phyloP scores from a whole-genome alignment of 2,113 vertebrate species.

The Pithys albifrons region DNA sequence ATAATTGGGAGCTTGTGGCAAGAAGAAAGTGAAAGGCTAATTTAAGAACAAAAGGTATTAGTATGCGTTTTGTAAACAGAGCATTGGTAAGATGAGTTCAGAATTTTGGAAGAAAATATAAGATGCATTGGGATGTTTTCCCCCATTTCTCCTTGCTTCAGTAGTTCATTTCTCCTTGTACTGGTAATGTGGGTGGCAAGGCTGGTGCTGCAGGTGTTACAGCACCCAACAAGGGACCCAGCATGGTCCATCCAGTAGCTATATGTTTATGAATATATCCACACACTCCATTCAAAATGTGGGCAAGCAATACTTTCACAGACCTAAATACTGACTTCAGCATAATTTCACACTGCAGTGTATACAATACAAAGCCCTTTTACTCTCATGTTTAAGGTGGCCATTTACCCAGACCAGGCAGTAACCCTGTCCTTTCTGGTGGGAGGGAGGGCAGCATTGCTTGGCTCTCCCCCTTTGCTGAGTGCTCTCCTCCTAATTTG shows the following conservation, averaged over 20 bases:
- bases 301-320: background rate
- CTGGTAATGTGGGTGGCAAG: background rate
- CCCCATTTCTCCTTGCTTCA: background rate
- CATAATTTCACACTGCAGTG: background rate
- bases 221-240: background rate
- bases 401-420: background rate
- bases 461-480: background rate
- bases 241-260: background rate
- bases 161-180: background rate
- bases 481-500: background rate
- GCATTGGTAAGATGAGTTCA: background rate
- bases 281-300: no score
- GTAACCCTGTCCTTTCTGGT: background rate
- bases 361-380: background rate
- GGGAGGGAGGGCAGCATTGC: background rate
- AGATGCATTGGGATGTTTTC: background rate
- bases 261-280: background rate
- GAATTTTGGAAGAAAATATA: background rate
- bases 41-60: background rate
- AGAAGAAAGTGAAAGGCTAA: background rate
- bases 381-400: rapidly evolving
- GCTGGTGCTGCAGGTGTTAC: background rate
- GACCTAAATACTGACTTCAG: background rate
- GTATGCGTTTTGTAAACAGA: background rate
- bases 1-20: background rate